Evolutionary conservation across 2,888 invertebrate species (phyloP), one percentile per base, ranked within the genome.

Genomic region (Balanococcus diminutus): DNA sequence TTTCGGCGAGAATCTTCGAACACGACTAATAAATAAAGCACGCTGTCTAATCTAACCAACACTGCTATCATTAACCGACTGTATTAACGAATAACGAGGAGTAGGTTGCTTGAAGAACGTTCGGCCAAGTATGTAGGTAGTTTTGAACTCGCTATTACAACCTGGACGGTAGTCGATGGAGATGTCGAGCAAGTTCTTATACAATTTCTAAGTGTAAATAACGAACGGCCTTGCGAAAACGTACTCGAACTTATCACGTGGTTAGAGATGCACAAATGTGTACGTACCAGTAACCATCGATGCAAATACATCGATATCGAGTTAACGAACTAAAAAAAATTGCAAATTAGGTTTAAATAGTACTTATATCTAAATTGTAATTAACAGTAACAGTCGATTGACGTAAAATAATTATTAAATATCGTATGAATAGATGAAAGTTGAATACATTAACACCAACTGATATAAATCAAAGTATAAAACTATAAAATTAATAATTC

Each of bases 181-280:
- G 31, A 31, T 56, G 31, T 82, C 19, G 56, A 11, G 56, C 51
- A 82, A 32, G 46, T 82, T 82, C 36, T 79, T 79, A 51, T 32
- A 81, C 14, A 25, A 81, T 32, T 46, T 51, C 6, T 3, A 42
- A 51, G 22, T 42, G 82, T 46, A 31, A 51, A 56, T 51, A 56
- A 56, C 82, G n/a, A 82, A 82, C 82, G 82, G 42, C 82, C 82
- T 82, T 82, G 82, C 82, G 31, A 82, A 56, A 19, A 82, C 81
- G 46, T 51, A 46, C 82, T 79, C 28, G 46, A 81, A 19, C 28
- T 81, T 81, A 22, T 46, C 51, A 32, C 56, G 32, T 82, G 51
- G 82, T 81, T 42, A 11, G 46, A 46, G 22, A 51, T 31, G 31
- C 6, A 81, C n/a, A 8, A n/a, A n/a, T n/a, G n/a, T 46, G n/a